Evolutionary conservation across 2,113 vertebrate genomes (phyloP).

Genomic region (Oncorhynchus keta): DNA sequence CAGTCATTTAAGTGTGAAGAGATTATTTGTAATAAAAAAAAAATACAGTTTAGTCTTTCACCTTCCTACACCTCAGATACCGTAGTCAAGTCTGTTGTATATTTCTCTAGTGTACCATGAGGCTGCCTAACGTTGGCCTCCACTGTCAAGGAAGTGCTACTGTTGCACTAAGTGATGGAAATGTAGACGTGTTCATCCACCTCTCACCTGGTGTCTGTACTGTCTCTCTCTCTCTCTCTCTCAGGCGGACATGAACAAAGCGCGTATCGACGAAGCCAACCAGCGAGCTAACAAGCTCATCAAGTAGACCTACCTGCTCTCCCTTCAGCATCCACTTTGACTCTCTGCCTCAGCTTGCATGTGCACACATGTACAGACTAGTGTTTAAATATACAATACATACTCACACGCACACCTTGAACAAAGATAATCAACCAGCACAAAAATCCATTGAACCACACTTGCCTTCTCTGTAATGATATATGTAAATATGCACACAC

Average conservation of each 20-base stretch:
- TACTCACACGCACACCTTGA: neutral
- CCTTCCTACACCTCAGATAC: too few species aligned
- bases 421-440: neutral
- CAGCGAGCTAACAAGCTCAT: conserved; percentile 92
- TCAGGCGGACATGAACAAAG: conserved; percentile 90
- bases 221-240: conserved; percentile 24
- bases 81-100: too few species aligned
- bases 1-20: too few species aligned
- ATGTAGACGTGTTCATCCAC: neutral
- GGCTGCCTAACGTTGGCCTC: too few species aligned
- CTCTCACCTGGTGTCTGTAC: too few species aligned
- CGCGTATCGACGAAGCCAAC: conserved; percentile 89
- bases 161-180: too few species aligned
- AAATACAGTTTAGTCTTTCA: too few species aligned
- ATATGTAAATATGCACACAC: too few species aligned
- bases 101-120: too few species aligned
- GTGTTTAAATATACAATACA: neutral
- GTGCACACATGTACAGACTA: neutral
- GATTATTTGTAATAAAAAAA: too few species aligned
- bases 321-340: conserved; percentile 21
- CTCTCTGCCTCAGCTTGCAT: conserved; percentile 24
- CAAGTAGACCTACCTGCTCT: conserved; percentile 56
- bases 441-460: neutral
- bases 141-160: too few species aligned
- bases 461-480: neutral